These are phyloP conservation scores for Montipora sp. DNA, from an alignment of 64 coral and sea anemone species.

Conservation along the genomic window DNA sequence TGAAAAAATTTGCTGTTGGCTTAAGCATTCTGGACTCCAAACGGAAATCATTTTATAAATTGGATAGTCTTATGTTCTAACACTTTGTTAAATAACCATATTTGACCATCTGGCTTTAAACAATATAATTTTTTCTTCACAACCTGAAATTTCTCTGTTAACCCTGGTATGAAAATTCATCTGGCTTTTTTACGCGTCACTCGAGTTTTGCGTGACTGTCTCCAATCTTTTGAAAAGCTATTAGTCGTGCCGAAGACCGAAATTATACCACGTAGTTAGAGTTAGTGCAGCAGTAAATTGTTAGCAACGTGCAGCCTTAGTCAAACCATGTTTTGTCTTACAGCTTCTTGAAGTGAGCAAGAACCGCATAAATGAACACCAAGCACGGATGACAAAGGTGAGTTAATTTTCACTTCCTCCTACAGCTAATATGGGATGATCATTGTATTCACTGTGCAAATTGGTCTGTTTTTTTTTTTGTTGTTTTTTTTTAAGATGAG, in stretches of 20 bases:
- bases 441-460: neutral
- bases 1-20: too few species aligned
- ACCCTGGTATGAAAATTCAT: neutral
- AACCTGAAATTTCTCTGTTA: too few species aligned
- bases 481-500: conserved; percentile 50
- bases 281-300: too few species aligned
- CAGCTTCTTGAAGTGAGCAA: conserved; percentile 86
- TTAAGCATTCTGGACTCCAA: neutral
- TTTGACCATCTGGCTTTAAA: neutral
- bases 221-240: neutral
- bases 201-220: neutral
- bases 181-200: neutral
- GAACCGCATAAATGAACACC: conserved; percentile 82
- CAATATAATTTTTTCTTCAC: neutral
- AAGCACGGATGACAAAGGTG: conserved; percentile 91
- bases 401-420: neutral
- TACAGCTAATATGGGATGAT: too few species aligned
- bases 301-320: too few species aligned
- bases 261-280: neutral
- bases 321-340: neutral
- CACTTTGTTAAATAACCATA: neutral
- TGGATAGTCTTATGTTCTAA: neutral
- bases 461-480: neutral
- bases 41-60: neutral
- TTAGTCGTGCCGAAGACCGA: neutral